Conservation (phyloP, 2,797 vertebrate genomes). For the Lagocephalus sceleratus region DNA sequence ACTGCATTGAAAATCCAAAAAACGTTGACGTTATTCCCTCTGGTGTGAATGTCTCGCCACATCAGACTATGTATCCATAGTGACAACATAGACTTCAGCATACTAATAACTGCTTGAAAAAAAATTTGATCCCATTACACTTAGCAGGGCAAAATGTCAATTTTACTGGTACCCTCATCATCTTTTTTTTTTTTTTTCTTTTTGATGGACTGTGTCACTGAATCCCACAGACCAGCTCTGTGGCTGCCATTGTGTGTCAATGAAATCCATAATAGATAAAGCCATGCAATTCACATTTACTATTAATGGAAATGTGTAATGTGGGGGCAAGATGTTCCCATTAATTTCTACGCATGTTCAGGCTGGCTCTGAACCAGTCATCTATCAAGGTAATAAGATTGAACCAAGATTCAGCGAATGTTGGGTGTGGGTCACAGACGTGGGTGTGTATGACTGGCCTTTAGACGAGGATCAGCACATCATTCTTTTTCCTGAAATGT, state of each 20-base stretch:
- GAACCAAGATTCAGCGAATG: conserved; percentile 57
- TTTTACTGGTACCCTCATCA: conserved; percentile 43
- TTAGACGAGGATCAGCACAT: conserved; percentile 47
- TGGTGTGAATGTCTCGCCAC: conserved; percentile 21
- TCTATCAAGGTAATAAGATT: conserved; percentile 59
- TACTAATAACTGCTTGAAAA: conserved; percentile 62
- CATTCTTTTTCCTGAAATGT: conserved; percentile 53
- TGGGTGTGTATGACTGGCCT: conserved; percentile 50
- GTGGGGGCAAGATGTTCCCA: conserved; percentile 51
- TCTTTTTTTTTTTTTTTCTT: conserved; percentile 57
- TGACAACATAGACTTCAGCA: conserved; percentile 57
- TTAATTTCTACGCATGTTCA: conserved; percentile 56
- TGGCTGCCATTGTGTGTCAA: conserved; percentile 52
- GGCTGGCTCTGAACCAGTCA: conserved; percentile 47
- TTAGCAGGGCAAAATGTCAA: conserved; percentile 39
- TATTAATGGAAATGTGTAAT: conserved; percentile 68
- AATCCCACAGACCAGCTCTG: conserved; percentile 62
- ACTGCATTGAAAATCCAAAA: conserved; percentile 13
- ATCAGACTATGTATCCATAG: conserved; percentile 28
- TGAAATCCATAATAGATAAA: conserved; percentile 67
- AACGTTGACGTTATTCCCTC: conserved; percentile 20
- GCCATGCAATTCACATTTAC: conserved; percentile 61
- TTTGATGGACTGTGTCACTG: conserved; percentile 44
- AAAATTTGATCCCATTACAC: conserved; percentile 56
- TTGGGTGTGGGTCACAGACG: conserved; percentile 46